Evolutionary conservation across 2,113 vertebrate species (phyloP).

Genomic region (Tetrax tetrax): DNA sequence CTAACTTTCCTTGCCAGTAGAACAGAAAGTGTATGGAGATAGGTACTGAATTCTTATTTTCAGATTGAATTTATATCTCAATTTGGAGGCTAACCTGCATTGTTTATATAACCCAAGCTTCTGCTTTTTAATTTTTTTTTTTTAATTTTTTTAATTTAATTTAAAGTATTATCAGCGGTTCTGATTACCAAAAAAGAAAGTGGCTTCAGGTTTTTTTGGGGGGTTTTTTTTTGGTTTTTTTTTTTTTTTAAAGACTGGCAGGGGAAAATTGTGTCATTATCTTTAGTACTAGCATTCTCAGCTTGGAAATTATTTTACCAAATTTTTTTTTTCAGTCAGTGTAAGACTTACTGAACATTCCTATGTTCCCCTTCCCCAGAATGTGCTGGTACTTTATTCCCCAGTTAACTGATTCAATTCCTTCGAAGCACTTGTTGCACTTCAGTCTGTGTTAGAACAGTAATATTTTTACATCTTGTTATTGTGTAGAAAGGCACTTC

Average conservation of each 20-base stretch:
- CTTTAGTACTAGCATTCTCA: not conserved
- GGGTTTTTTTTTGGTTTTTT: not conserved
- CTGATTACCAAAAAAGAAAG: not conserved
- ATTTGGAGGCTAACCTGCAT: not conserved
- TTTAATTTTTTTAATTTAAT: too few relatives aligned
- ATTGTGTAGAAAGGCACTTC: conserved; percentile 29
- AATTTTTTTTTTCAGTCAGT: conserved; percentile 7
- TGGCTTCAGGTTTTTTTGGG: not conserved
- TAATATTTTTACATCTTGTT: conserved; percentile 56
- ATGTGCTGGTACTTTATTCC: conserved; percentile 26
- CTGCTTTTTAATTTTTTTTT: not conserved
- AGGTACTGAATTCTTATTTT: not conserved
- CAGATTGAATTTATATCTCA: not conserved
- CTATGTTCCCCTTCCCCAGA: not conserved
- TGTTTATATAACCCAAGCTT: not conserved
- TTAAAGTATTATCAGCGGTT: not conserved
- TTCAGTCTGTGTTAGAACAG: conserved; percentile 40
- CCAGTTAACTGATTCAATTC: not conserved
- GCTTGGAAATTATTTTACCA: conserved; percentile 21
- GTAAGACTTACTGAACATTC: conserved; percentile 39
- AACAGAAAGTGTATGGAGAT: not conserved
- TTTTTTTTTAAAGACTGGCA: not conserved
- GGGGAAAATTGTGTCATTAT: not conserved
- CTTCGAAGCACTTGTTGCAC: conserved; percentile 62
- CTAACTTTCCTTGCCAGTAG: not conserved